Evolutionary conservation across 1,140 invertebrate species (phyloP), one percentile per base, ranked within the genome.

Genomic region (Ephestia elutella): DNA sequence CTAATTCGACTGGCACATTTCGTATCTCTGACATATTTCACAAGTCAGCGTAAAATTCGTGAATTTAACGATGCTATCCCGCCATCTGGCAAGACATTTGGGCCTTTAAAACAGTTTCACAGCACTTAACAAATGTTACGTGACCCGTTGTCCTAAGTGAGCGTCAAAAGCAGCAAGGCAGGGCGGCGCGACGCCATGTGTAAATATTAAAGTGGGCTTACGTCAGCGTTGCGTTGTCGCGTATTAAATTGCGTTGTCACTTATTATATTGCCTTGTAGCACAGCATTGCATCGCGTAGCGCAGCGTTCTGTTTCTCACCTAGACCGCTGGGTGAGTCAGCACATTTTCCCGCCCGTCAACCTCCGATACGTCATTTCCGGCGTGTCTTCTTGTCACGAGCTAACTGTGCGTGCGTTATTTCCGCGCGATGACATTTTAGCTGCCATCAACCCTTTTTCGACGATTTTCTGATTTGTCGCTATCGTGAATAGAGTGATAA

Each of bases 1-100:
- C 2, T 44, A 44, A 15, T 44, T 44, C 38, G 13, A 44, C 13
- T 44, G n/a, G 15, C 38, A 44, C 13, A 44, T 44, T 44, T 44
- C n/a, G 38, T 17, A 44, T 4, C 1, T 44, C 13, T 44, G 2
- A 44, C 38, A 13, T 44, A 5, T 44, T 44, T 44, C 38, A 38
- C 32, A 11, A 38, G 38, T 15, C 13, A 44, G 38, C 38, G 5
- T 38, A 38, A 38, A 44, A 44, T 44, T 44, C 15, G 38, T 17
- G 38, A 44, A 15, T 44, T 44, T 15, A 44, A 44, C 38, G 38
- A 44, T 44, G 5, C 15, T n/a, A n/a, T 44, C 38, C 38, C 38
- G 38, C 38, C 38, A 44, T 44, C 38, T 44, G 38, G 38, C n/a
- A 13, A 44, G 38, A 44, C 38, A 44, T 44, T 13, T 44, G 38